Base-by-base conservation (phyloP, 2,113 vertebrate species). In the Xerus inauris region DNA sequence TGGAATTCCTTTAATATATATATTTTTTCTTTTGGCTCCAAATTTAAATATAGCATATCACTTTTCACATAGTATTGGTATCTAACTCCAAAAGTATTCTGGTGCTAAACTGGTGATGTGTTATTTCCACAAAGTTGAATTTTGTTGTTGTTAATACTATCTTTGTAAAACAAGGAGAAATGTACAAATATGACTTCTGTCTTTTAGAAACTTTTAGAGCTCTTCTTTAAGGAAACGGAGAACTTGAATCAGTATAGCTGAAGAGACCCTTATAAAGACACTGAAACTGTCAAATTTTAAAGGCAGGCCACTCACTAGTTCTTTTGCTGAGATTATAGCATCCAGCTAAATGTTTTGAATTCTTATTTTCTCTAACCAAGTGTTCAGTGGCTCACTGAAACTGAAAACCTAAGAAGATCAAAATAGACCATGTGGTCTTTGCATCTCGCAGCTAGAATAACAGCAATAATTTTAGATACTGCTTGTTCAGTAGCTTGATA, bases 41-140 rank as follows among this genome's bases (percentile, higher is more conserved):
- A 95, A 91, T 86, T 91, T 89, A 95, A 97, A 95, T 86, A 72
- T n/a, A 91, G 14, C 92, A 71, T 75, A 30, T 22, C 75, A 17
- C 3, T 88, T 89, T 93, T 93, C 6, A 35, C 51, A 71, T 45
- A 69, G 81, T 72, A 24, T 47, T 76, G 24, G 6, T 72, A 2
- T 79, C 54, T 95, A 28, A 69, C 28, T 95, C 64, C 22, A 10
- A 40, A 87, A 83, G 3, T 45, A 73, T 91, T 79, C 83, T 86
- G 4, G 24, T 75, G 32, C 45, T 84, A 84, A 94, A 9, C 32
- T 91, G 20, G 28, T 59, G 45, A 87, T 77, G 1, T 86, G 45
- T 64, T 95, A 76, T 79, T 94, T 91, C 42, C 89, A 59, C 22
- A 89, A 79, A 26, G 9, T 32, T 95, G 62, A 54, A 92, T 71